Evolutionary conservation across 2,113 vertebrate species (phyloP).

Genomic region (Oceanites oceanicus): DNA sequence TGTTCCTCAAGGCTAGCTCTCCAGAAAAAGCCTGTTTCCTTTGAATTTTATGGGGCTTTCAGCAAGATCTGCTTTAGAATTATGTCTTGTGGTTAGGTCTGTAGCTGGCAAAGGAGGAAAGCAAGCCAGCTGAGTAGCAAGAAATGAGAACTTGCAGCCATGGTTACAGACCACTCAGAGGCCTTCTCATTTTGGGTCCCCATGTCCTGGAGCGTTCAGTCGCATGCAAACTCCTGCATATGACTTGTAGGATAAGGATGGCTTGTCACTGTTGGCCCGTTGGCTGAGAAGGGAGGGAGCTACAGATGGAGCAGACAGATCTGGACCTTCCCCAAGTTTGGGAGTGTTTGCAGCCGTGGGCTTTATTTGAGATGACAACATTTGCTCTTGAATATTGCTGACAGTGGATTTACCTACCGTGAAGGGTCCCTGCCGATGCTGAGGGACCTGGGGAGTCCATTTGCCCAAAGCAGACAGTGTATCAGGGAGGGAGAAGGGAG

Average conservation of each 20-base stretch:
- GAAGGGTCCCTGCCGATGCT: neutral
- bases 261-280: neutral
- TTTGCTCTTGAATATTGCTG: neutral
- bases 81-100: rapidly evolving
- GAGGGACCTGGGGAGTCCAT: neutral
- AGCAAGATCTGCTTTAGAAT: neutral
- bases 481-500: neutral
- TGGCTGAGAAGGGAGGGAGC: neutral
- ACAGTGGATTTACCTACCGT: neutral
- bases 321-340: neutral
- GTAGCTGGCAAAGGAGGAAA: neutral
- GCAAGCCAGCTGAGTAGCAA: neutral
- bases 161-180: neutral
- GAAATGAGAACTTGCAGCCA: neutral
- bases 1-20: neutral
- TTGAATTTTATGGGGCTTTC: neutral
- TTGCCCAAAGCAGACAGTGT: neutral
- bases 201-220: neutral
- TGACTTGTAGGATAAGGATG: too few relatives aligned
- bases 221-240: neutral
- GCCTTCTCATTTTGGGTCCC: neutral
- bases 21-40: neutral
- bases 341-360: rapidly evolving
- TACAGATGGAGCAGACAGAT: neutral
- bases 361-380: neutral